Evolutionary conservation across 2,113 vertebrate species (phyloP).

Genomic region (Gadus macrocephalus): DNA sequence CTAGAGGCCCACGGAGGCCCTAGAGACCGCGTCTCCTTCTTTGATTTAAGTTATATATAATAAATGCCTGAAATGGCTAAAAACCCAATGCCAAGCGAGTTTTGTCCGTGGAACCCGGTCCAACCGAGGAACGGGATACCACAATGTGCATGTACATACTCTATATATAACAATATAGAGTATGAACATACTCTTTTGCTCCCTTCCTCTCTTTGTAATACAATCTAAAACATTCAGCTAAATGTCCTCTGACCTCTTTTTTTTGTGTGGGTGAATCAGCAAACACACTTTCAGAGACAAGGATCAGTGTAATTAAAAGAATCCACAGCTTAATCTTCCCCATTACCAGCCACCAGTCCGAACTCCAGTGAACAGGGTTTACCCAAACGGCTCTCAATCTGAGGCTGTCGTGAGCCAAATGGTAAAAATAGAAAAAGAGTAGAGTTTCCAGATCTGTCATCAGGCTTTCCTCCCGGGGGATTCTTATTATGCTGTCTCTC

Average conservation of each 20-base stretch:
- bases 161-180: too few species aligned
- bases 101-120: too few species aligned
- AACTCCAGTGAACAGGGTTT: constrained; percentile 16
- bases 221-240: too few species aligned
- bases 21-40: too few species aligned
- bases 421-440: constrained; percentile 12
- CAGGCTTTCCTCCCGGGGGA: constrained; percentile 35
- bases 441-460: constrained; percentile 37
- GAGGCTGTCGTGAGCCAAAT: constrained; percentile 21
- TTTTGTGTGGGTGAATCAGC: constrained; percentile 4
- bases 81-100: too few species aligned
- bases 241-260: not conserved
- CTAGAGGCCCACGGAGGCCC: too few species aligned
- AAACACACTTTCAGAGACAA: constrained; percentile 20
- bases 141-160: too few species aligned
- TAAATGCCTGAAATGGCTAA: too few species aligned
- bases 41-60: too few species aligned
- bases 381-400: constrained; percentile 23
- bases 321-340: constrained; percentile 18
- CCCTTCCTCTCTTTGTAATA: not conserved
- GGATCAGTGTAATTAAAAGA: constrained; percentile 35
- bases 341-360: constrained; percentile 31
- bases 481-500: constrained; percentile 36
- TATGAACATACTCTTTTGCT: too few species aligned
- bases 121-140: too few species aligned